Evolutionary conservation across 2,888 invertebrate species (phyloP).

Genomic region (Helobdella robusta): DNA sequence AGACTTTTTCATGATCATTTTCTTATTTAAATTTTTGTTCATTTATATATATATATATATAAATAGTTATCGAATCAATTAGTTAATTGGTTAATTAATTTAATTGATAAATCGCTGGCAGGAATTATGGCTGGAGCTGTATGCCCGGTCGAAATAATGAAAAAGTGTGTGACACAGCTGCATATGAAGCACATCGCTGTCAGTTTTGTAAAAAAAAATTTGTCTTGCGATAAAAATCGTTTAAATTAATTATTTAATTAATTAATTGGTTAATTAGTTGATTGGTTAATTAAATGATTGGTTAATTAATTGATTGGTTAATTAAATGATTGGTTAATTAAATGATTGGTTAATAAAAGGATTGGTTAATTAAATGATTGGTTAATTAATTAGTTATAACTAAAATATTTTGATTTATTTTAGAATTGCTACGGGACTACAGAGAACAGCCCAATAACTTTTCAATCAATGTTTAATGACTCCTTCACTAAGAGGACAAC

Average conservation of each 20-base stretch:
- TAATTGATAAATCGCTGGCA: constrained; percentile 35
- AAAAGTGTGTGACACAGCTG: constrained; percentile 49
- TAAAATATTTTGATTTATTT: not conserved
- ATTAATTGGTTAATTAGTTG: too few species aligned
- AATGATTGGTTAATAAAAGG: too few species aligned
- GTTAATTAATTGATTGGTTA: too few species aligned
- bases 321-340: too few species aligned
- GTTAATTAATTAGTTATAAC: not conserved
- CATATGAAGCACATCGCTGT: constrained; percentile 50
- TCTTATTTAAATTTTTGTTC: not conserved
- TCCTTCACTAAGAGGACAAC: constrained; percentile 51
- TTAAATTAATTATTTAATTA: not conserved
- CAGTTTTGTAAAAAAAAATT: too few species aligned
- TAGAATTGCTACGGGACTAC: constrained; percentile 57
- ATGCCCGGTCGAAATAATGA: constrained; percentile 56
- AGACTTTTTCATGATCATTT: not conserved
- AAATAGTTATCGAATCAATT: constrained; percentile 3
- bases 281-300: too few species aligned
- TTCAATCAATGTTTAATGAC: constrained; percentile 52
- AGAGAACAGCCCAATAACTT: constrained; percentile 57
- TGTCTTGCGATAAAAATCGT: too few species aligned
- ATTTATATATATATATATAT: not conserved
- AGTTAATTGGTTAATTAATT: not conserved
- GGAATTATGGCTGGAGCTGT: constrained; percentile 67
- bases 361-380: not conserved